Percentiles rank a stretch among this genome's conserved stretches.
These are phyloP conservation scores for Rutilus rutilus DNA, from an alignment of 2,113 vertebrate species.

Conservation along the genomic window DNA sequence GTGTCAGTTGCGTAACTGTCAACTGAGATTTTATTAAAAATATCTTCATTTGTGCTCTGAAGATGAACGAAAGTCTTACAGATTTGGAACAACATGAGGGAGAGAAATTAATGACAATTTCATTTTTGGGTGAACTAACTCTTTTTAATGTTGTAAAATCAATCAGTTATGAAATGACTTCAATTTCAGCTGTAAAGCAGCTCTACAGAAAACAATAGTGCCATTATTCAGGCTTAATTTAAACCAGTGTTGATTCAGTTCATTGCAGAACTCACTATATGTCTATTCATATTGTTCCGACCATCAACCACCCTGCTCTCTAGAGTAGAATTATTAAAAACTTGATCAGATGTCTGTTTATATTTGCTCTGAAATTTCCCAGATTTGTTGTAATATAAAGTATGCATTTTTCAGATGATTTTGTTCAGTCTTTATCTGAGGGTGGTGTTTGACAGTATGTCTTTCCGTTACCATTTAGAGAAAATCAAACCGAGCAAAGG, in stretches of 20 bases:
- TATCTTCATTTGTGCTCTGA: too few species aligned
- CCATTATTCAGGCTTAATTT: neutral
- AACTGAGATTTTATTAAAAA: too few species aligned
- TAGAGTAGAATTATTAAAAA: neutral
- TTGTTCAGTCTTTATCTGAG: neutral
- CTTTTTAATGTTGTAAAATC: neutral
- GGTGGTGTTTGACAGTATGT: neutral
- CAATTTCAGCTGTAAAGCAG: neutral
- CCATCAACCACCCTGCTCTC: neutral
- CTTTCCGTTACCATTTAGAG: slow-evolving; percentile 72
- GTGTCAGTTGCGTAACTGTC: too few species aligned
- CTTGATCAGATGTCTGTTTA: neutral
- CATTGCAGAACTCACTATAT: neutral
- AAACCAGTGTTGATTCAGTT: neutral
- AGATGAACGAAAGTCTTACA: too few species aligned
- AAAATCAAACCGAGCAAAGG: slow-evolving; percentile 91
- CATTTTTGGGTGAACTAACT: too few species aligned
- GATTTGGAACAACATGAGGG: too few species aligned
- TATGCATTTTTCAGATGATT: neutral
- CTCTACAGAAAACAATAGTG: neutral
- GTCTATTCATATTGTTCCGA: neutral
- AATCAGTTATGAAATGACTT: neutral
- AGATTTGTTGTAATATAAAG: neutral
- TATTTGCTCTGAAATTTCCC: neutral
- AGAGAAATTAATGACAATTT: too few species aligned